A percentile compares a stretch with the other conserved stretches of the same genome.
These are phyloP conservation scores for Chaitophorus viminalis DNA, from an alignment of 2,888 invertebrate genomes.

Conservation along the genomic window DNA sequence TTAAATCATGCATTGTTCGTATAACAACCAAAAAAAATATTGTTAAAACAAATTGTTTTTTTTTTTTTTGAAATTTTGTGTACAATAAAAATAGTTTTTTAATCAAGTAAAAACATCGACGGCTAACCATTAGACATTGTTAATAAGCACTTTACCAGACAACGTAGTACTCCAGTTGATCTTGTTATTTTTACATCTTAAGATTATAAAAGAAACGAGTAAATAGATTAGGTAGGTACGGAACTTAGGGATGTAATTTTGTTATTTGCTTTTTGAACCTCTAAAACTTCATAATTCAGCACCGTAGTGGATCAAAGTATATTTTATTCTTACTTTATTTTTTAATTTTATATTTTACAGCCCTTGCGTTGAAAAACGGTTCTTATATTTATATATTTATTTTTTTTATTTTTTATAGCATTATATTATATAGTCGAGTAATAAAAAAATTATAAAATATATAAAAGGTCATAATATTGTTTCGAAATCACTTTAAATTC, in stretches of 20 bases:
- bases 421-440: too few relatives aligned
- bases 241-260: background rate
- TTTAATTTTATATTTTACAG: background rate
- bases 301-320: background rate
- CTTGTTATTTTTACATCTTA: background rate
- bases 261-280: background rate
- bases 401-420: too few relatives aligned
- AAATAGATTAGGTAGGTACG: background rate
- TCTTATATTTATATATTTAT: background rate
- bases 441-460: too few relatives aligned
- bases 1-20: too few relatives aligned
- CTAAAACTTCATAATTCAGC: background rate
- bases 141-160: constrained; percentile 33
- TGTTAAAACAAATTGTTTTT: background rate
- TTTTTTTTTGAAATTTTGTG: too few relatives aligned
- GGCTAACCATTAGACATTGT: constrained; percentile 31
- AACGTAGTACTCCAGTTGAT: constrained; percentile 13
- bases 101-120: background rate
- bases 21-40: too few relatives aligned
- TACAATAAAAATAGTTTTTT: too few relatives aligned
- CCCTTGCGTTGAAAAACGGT: background rate
- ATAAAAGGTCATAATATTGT: too few relatives aligned
- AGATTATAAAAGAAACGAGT: background rate
- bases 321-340: background rate
- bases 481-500: too few relatives aligned